Percentiles rank a stretch among this genome's conserved stretches.
Conservation (phyloP, 2,888 invertebrate species). For the Zaprionus obscuricornis region DNA sequence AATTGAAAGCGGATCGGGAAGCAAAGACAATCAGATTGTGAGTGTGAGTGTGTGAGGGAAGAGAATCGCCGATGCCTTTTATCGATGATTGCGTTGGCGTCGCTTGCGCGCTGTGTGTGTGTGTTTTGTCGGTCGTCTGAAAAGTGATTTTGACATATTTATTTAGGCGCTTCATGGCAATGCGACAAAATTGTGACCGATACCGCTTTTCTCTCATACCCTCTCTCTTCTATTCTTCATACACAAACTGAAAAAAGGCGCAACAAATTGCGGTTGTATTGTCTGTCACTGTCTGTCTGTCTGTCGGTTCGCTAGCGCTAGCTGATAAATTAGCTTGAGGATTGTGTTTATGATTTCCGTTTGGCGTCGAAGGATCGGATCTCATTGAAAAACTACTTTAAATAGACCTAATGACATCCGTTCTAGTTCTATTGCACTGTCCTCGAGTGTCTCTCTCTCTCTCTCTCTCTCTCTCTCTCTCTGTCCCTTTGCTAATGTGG, state of each 20-base stretch:
- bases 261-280: slow-evolving; percentile 58
- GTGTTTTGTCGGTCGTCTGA: slow-evolving; percentile 29
- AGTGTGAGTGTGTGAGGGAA: too few relatives aligned
- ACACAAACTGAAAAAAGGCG: slow-evolving; percentile 52
- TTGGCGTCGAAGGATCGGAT: slow-evolving; percentile 26
- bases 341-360: slow-evolving; percentile 53
- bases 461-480: slow-evolving; percentile 8
- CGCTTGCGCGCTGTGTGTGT: too few relatives aligned
- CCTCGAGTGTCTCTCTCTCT: slow-evolving; percentile 45
- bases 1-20: slow-evolving; percentile 49
- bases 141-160: slow-evolving; percentile 72
- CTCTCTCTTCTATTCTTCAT: not conserved
- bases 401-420: slow-evolving; percentile 77
- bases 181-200: slow-evolving; percentile 60
- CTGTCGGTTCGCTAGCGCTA: slow-evolving; percentile 3
- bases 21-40: too few relatives aligned
- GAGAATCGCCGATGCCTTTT: too few relatives aligned
- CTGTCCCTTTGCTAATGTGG: slow-evolving; percentile 55
- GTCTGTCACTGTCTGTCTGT: too few relatives aligned
- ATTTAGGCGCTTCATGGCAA: slow-evolving; percentile 54
- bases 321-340: slow-evolving; percentile 47
- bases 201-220: not conserved
- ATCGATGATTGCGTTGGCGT: slow-evolving; percentile 39
- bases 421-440: slow-evolving; percentile 37
- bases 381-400: slow-evolving; percentile 64